Percentiles rank a stretch among this genome's conserved stretches.
These are phyloP conservation scores for Amphiprion clarkii DNA, from an alignment of 2,797 vertebrate genomes.

Conservation along the genomic window DNA sequence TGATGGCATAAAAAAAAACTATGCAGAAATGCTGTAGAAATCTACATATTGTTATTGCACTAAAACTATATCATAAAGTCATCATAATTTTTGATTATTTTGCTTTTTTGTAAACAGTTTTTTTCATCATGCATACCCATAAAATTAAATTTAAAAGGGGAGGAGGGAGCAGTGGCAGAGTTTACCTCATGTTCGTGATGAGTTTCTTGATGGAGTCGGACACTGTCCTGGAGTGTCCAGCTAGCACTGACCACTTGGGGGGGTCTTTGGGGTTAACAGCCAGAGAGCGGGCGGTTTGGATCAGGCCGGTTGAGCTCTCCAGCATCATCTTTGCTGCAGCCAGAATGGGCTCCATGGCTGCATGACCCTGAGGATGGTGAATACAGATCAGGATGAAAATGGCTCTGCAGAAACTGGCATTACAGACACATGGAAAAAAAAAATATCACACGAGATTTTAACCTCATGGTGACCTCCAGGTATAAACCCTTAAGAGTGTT, in stretches of 20 bases:
- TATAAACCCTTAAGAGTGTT: too few species aligned
- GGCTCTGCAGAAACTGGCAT: neutral
- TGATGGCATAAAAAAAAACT: too few species aligned
- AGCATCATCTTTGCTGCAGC: slow-evolving; percentile 95
- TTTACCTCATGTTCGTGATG: slow-evolving; percentile 98
- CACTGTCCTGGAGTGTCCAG: slow-evolving; percentile 95
- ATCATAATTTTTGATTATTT: too few species aligned
- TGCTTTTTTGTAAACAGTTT: too few species aligned
- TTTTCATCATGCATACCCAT: too few species aligned
- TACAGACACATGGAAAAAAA: too few species aligned
- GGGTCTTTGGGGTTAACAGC: slow-evolving; percentile 98
- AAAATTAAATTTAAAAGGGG: too few species aligned
- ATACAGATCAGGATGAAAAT: neutral
- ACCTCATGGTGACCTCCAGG: too few species aligned
- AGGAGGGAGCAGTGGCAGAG: neutral
- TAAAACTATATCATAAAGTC: too few species aligned
- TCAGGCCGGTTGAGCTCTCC: slow-evolving; percentile 96
- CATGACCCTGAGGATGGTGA: slow-evolving; percentile 86
- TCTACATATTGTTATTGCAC: too few species aligned
- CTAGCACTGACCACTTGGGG: slow-evolving; percentile 96
- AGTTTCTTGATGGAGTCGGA: slow-evolving; percentile 99
- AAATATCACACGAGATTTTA: too few species aligned
- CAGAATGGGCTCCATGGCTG: slow-evolving; percentile 96
- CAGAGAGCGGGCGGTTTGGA: slow-evolving; percentile 95
- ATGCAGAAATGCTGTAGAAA: too few species aligned